Conservation (phyloP, 2,888 invertebrate genomes). For the Pseudeuparius sepicola region DNA sequence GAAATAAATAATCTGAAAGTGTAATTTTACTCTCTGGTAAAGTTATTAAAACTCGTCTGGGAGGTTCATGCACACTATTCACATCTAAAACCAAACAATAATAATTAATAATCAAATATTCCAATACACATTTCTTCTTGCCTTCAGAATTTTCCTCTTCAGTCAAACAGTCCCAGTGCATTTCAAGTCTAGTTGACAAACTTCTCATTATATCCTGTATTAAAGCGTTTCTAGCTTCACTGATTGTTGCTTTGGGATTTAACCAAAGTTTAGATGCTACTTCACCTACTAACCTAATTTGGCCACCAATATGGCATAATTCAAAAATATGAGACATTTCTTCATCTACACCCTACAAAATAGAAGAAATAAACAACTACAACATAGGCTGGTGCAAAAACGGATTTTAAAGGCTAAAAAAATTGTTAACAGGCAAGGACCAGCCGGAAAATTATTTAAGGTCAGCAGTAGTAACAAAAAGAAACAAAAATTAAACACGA, state of each 20-base stretch:
- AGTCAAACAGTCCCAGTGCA: constrained; percentile 87
- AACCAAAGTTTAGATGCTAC: constrained; percentile 68
- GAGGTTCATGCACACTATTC: constrained; percentile 80
- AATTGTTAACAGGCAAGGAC: too few species aligned
- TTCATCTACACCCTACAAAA: too few species aligned
- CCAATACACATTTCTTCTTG: too few species aligned
- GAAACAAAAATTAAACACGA: too few species aligned
- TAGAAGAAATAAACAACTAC: too few species aligned
- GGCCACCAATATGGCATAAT: constrained; percentile 52
- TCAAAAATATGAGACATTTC: too few species aligned
- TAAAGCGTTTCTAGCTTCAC: constrained; percentile 61
- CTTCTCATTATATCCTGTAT: constrained; percentile 80
- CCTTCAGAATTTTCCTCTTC: constrained; percentile 71
- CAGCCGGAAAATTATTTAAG: too few species aligned
- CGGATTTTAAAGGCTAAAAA: too few species aligned
- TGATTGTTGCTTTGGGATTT: constrained; percentile 63
- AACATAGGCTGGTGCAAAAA: too few species aligned
- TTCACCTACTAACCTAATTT: constrained; percentile 61
- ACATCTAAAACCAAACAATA: constrained; percentile 45
- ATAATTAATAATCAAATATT: too few species aligned
- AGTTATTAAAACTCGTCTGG: constrained; percentile 73
- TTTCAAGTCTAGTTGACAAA: constrained; percentile 72
- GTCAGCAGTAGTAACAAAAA: too few species aligned
- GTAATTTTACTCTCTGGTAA: constrained; percentile 54
- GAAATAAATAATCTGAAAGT: constrained; percentile 84